Evolutionary conservation across 2,113 vertebrate genomes (phyloP).

Genomic region (Zootoca vivipara): DNA sequence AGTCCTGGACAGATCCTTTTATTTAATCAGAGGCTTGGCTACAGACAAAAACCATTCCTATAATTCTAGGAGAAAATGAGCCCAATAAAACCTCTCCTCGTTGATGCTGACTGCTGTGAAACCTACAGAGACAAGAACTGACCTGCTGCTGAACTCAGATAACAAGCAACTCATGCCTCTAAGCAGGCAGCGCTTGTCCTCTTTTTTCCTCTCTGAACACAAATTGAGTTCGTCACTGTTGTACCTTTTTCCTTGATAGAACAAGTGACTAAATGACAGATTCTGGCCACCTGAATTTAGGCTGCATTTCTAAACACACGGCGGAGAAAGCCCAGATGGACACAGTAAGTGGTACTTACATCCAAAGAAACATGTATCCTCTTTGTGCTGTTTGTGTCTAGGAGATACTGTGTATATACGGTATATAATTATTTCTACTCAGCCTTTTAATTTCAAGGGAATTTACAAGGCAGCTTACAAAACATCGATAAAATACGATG

Average conservation of each 20-base stretch:
- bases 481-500: neutral
- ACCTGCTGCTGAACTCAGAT: conserved; percentile 49
- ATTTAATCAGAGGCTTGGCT: conserved; percentile 4
- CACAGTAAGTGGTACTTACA: neutral
- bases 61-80: conserved; percentile 11
- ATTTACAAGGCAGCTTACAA: neutral
- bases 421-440: neutral
- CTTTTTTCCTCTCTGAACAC: conserved; percentile 14
- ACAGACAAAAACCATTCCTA: neutral
- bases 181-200: conserved; percentile 26
- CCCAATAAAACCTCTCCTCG: neutral
- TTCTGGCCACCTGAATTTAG: neutral
- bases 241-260: conserved; percentile 36
- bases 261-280: conserved; percentile 31
- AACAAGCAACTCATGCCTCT: conserved; percentile 34
- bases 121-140: conserved; percentile 35
- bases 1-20: neutral
- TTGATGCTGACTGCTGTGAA: conserved; percentile 33
- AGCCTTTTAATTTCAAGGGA: neutral
- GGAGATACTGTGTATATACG: no score
- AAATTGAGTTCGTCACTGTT: conserved; percentile 34
- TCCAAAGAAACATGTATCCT: neutral
- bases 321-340: neutral
- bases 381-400: neutral
- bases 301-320: neutral